Evolutionary conservation across 2,113 vertebrate genomes (phyloP).

Genomic region (Catharus fuscescens): DNA sequence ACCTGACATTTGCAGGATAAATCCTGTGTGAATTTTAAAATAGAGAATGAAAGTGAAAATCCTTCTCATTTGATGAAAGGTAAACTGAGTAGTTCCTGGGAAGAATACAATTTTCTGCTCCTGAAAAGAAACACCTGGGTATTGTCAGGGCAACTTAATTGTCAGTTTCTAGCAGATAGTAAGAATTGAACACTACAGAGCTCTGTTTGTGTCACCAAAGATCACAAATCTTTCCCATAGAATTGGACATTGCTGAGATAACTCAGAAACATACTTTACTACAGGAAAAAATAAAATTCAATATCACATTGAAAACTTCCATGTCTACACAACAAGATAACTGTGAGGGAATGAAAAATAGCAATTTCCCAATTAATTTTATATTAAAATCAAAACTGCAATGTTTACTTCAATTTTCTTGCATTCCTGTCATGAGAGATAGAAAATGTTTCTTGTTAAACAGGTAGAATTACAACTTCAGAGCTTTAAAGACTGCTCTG

Average conservation of each 20-base stretch:
- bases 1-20: conserved; percentile 38
- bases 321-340: neutral
- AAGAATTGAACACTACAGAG: neutral
- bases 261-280: neutral
- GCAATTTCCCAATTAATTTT: neutral
- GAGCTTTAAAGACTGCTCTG: neutral
- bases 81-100: conserved; percentile 32
- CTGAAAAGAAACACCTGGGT: neutral
- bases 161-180: neutral
- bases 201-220: neutral
- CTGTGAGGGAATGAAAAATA: neutral
- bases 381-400: neutral
- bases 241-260: neutral
- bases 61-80: conserved; percentile 10
- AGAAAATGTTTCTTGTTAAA: neutral
- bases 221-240: neutral
- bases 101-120: conserved; percentile 24
- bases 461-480: neutral
- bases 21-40: conserved; percentile 48
- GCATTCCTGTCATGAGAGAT: neutral
- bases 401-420: neutral
- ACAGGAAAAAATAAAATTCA: neutral
- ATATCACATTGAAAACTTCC: neutral
- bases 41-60: conserved; percentile 50
- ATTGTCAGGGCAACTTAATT: conserved; percentile 32